A percentile compares a stretch with the other conserved stretches of the same genome.
These are phyloP conservation scores for Cephus spinipes DNA, from an alignment of 2,888 invertebrate species.

Conservation along the genomic window DNA sequence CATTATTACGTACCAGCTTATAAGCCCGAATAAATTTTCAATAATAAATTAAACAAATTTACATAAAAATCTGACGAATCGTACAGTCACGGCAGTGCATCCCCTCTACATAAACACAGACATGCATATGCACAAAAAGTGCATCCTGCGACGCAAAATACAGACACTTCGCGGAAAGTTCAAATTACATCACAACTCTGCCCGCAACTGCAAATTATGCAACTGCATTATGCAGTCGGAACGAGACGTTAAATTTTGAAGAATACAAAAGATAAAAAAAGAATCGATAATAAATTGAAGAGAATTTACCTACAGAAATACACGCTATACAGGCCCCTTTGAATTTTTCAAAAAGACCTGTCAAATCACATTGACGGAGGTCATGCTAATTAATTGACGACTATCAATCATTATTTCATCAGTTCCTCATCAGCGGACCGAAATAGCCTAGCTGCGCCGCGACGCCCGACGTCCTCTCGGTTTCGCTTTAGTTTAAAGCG, in stretches of 20 bases:
- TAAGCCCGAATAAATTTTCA: neutral
- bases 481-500: conserved; percentile 47
- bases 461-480: conserved; percentile 1
- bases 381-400: neutral
- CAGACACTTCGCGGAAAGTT: neutral
- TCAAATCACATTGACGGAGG: neutral
- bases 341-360: neutral
- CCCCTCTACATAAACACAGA: no score
- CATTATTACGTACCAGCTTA: neutral
- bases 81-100: no score
- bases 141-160: no score
- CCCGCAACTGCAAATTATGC: neutral
- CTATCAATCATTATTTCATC: neutral
- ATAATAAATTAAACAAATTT: neutral
- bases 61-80: neutral
- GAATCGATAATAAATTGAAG: neutral
- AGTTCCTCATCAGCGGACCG: neutral
- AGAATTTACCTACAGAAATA: neutral
- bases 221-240: neutral
- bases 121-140: no score
- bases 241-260: neutral
- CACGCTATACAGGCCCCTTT: neutral
- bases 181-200: neutral
- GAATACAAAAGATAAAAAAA: neutral
- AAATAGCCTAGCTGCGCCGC: neutral